A percentile compares a stretch with the other conserved stretches of the same genome.
Conservation (phyloP, 1,140 invertebrate species). For the Procambarus clarkii region DNA sequence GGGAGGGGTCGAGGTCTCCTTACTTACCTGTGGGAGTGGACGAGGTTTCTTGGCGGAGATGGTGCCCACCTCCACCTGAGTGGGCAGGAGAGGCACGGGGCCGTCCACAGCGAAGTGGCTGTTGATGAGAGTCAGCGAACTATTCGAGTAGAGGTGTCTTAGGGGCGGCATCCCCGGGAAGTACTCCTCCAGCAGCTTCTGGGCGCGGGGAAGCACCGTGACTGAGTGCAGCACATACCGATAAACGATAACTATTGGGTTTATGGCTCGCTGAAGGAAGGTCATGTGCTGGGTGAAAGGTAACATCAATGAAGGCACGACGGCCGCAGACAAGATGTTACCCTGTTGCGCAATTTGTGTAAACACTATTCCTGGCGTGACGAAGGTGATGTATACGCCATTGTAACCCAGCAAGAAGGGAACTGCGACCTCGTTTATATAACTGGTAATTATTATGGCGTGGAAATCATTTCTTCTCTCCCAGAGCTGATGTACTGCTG, state of each 20-base stretch:
- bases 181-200: not conserved
- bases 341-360: constrained; percentile 4
- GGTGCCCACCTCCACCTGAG: constrained; percentile 60
- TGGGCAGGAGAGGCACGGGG: constrained; percentile 52
- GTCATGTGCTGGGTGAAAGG: constrained; percentile 78
- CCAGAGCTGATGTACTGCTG: constrained; percentile 34
- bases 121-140: constrained; percentile 54
- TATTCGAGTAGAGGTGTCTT: not conserved
- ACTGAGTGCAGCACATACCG: not conserved
- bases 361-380: constrained; percentile 57
- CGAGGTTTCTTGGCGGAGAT: constrained; percentile 33
- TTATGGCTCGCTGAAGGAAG: constrained; percentile 78
- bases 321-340: constrained; percentile 77
- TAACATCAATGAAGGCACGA: constrained; percentile 80
- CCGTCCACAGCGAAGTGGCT: constrained; percentile 56
- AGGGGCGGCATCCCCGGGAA: constrained; percentile 18
- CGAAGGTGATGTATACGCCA: constrained; percentile 47
- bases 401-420: constrained; percentile 61
- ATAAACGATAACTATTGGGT: not conserved
- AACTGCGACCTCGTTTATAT: constrained; percentile 54
- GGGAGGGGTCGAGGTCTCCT: too few species aligned
- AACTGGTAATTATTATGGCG: constrained; percentile 52
- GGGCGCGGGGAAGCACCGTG: not conserved
- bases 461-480: constrained; percentile 28
- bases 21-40: constrained; percentile 40